Evolutionary conservation across 2,888 invertebrate species (phyloP).

Genomic region (Lypha dubia): DNA sequence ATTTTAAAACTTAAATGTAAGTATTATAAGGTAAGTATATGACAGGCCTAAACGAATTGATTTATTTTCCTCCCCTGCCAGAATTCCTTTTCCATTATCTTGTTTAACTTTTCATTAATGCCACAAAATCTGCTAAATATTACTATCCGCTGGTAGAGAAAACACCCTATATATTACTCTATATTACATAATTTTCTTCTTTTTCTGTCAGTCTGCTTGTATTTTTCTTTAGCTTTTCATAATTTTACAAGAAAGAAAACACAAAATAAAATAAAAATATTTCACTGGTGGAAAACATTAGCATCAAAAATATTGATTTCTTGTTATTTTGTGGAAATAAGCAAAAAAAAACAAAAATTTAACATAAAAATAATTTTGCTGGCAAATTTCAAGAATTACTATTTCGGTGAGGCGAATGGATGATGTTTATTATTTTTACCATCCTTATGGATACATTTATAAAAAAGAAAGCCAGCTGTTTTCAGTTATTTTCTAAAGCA

Average conservation of each 20-base stretch:
- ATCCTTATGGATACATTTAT: not conserved
- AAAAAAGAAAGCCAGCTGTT: conserved; percentile 20
- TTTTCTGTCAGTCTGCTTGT: conserved; percentile 9
- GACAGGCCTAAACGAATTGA: too few species aligned
- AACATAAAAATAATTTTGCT: conserved; percentile 12
- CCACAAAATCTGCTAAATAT: too few species aligned
- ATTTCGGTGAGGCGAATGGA: not conserved
- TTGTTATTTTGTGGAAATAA: conserved; percentile 21
- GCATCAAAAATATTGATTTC: conserved; percentile 58
- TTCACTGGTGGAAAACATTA: not conserved
- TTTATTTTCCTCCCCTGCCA: too few species aligned
- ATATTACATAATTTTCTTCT: not conserved
- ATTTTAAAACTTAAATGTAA: too few species aligned
- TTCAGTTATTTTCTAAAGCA: conserved; percentile 4
- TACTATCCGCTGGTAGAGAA: too few species aligned
- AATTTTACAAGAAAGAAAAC: conserved; percentile 10
- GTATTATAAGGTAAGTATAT: too few species aligned
- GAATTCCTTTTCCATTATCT: too few species aligned
- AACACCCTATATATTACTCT: not conserved
- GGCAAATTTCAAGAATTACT: conserved; percentile 48
- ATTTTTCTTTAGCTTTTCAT: conserved; percentile 37
- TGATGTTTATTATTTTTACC: conserved; percentile 6
- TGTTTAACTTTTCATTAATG: too few species aligned
- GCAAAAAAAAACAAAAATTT: not conserved
- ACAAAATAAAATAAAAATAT: conserved; percentile 4